A percentile compares a stretch with the other conserved stretches of the same genome.
Conservation (phyloP, 2,888 invertebrate species). For the Aphelenchoides bicaudatus region DNA sequence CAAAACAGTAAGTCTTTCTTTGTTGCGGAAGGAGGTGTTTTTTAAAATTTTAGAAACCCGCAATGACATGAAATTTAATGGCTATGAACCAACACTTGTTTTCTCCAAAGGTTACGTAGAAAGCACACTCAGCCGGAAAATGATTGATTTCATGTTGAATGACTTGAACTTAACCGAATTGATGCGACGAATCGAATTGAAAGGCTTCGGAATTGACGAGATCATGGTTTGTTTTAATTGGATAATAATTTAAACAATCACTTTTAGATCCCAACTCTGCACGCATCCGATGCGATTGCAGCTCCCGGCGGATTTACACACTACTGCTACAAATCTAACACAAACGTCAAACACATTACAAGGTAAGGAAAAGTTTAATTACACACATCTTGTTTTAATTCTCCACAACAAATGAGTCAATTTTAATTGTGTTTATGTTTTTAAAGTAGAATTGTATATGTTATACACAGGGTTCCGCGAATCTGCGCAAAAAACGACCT, state of each 20-base stretch:
- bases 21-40: not conserved
- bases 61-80: not conserved
- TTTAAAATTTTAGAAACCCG: constrained; percentile 3
- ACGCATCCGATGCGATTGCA: constrained; percentile 3
- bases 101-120: constrained; percentile 21
- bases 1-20: constrained; percentile 23
- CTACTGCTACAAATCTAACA: not conserved
- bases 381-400: no score
- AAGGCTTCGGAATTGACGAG: constrained; percentile 10
- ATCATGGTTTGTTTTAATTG: no score
- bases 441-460: no score
- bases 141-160: constrained; percentile 23
- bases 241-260: no score
- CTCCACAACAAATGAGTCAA: no score
- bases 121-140: constrained; percentile 10
- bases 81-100: not conserved
- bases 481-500: no score
- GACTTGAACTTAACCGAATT: constrained; percentile 15
- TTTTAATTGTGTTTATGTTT: no score
- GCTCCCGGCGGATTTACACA: constrained; percentile 21
- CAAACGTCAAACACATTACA: constrained; percentile 13
- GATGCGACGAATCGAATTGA: constrained; percentile 11
- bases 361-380: no score
- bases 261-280: constrained; percentile 9
- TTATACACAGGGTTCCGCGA: no score